Evolutionary conservation across 30 jellyfish, hydroid and myxozoan genomes (phyloP).

Genomic region (Pelagia noctiluca): DNA sequence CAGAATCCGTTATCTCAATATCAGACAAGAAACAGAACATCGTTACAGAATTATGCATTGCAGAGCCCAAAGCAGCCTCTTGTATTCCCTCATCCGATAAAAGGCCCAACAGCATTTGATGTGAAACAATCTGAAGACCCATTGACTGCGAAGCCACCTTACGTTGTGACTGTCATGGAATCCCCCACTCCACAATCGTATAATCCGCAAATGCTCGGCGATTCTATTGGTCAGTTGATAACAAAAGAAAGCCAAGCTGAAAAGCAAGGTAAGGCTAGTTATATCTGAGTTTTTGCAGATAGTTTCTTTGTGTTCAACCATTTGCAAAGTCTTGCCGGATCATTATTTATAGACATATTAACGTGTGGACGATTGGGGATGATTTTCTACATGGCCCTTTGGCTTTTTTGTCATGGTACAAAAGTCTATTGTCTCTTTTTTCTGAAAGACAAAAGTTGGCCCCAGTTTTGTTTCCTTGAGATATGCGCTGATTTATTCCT

Average conservation of each 20-base stretch:
- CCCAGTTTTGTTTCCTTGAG: too few species aligned
- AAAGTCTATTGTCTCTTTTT: too few species aligned
- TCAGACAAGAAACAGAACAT: too few species aligned
- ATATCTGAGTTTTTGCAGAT: background rate
- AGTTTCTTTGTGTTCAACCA: too few species aligned
- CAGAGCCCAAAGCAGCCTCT: background rate
- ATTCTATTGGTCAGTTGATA: slow-evolving; percentile 18
- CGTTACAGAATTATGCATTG: background rate
- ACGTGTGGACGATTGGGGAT: too few species aligned
- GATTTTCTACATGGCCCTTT: too few species aligned
- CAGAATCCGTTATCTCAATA: too few species aligned
- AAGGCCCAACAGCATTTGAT: slow-evolving; percentile 11
- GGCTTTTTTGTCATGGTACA: too few species aligned
- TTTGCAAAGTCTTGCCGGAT: too few species aligned
- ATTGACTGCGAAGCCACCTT: background rate
- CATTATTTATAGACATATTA: too few species aligned
- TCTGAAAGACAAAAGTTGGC: too few species aligned
- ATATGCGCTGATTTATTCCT: too few species aligned
- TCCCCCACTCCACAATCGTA: slow-evolving; percentile 44
- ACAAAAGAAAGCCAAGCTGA: slow-evolving; percentile 28
- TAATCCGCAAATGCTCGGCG: slow-evolving; percentile 1
- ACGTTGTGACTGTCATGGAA: slow-evolving; percentile 21
- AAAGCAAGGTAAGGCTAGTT: slow-evolving; percentile 38
- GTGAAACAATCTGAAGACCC: background rate
- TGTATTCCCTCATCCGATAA: background rate